Evolutionary conservation across 2,797 vertebrate genomes (phyloP), one percentile per base, ranked within the genome.

Genomic region (Melanotaenia trifasciata): DNA sequence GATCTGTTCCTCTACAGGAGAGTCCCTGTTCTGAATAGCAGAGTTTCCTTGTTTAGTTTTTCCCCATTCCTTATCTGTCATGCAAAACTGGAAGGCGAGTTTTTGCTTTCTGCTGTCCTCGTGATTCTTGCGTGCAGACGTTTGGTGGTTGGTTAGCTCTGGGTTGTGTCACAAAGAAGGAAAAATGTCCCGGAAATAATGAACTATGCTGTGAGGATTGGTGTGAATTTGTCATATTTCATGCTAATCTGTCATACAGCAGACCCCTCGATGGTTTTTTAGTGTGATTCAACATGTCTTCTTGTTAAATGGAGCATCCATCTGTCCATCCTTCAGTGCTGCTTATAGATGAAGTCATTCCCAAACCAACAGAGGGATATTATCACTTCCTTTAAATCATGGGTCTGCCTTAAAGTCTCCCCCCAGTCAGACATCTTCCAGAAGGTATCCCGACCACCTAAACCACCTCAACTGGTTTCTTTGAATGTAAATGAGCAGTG

Each of bases 171-270:
- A 56, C 50, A 64, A 38, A 30, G 18, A 32, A 35, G 74, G 30
- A 75, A 75, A 70, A 36, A 56, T 64, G 56, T 59, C 14, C 8
- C 32, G 11, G 54, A 61, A 60, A 62, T 54, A 65, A 53, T 4
- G 51, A 32, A 18, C 2, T 11, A 1, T 0, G 7, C 58, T 61
- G 61, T 33, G 12, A 53, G 50, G 33, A 58, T 5, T 0, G 2
- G 3, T 6, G 1, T 8, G 59, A 59, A 24, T 36, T 2, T 3
- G 3, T 4, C 32, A 2, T 35, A 11, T 12, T 28, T 22, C 24
- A 66, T 24, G 36, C 43, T n/a, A 0, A 20, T 12, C 26, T 60
- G 33, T 50, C 26, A 58, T 1, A 12, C 30, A 13, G 0, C 2
- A 1, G 18, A 40, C 22, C 8, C 3, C 22, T 43, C 0, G 0